A percentile compares a stretch with the other conserved stretches of the same genome.
phyloP scores from a whole-genome alignment of 2,888 invertebrate species.

The Laspeyria flexula region DNA sequence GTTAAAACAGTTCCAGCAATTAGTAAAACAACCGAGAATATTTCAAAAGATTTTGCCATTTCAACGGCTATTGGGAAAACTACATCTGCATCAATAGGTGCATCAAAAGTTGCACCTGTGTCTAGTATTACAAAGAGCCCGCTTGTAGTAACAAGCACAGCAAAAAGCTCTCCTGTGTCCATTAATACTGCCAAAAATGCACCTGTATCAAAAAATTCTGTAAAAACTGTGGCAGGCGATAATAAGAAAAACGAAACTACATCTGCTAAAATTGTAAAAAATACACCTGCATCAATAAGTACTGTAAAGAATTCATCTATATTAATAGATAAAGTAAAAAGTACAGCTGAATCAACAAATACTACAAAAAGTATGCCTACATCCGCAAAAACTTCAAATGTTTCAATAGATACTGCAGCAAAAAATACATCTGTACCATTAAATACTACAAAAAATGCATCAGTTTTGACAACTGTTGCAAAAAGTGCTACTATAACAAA shows the following conservation, averaged over 20 bases:
- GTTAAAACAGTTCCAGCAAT: conserved; percentile 14
- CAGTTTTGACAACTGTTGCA: neutral
- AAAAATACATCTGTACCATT: neutral
- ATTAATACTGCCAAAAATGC: neutral
- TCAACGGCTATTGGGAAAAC: neutral
- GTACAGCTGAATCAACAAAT: neutral
- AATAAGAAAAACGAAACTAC: no score
- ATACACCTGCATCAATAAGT: neutral
- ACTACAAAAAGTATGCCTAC: neutral
- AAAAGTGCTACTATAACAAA: neutral
- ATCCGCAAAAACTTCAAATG: neutral
- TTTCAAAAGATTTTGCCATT: conserved; percentile 9
- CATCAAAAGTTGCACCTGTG: no score
- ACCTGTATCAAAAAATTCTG: neutral
- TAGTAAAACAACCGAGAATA: conserved; percentile 20
- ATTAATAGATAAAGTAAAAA: neutral
- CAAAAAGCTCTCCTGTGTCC: neutral
- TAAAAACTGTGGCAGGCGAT: neutral
- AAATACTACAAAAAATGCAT: neutral
- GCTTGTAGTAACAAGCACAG: neutral
- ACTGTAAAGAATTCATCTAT: neutral
- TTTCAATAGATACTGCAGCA: no score
- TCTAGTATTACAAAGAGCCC: no score
- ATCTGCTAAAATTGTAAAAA: neutral
- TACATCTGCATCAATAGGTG: neutral